A percentile compares a stretch with the other conserved stretches of the same genome.
phyloP scores from a whole-genome alignment of 2,797 vertebrate species.

The Hybognathus amarus region DNA sequence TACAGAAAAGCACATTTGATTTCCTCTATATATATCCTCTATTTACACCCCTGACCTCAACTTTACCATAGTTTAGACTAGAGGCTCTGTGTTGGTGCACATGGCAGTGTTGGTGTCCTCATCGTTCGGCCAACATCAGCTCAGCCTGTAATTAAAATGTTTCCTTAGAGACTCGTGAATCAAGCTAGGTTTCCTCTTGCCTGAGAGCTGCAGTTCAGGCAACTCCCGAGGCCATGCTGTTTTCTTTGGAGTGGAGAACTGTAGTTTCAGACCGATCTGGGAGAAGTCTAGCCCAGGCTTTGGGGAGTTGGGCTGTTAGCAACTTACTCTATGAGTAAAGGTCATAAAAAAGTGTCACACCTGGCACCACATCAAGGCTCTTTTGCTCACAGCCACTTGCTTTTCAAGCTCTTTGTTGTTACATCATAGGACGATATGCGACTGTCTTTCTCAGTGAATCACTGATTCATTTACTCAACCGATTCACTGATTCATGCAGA shows the following conservation, averaged over 20 bases:
- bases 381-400: neutral
- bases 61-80: conserved; percentile 8
- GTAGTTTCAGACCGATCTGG: conserved; percentile 42
- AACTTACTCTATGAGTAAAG: conserved; percentile 10
- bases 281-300: conserved; percentile 22
- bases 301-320: conserved; percentile 8
- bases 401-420: neutral
- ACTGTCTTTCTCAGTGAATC: neutral
- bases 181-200: conserved; percentile 34
- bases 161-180: conserved; percentile 54
- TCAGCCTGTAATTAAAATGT: conserved; percentile 60
- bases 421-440: neutral
- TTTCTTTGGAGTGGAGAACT: conserved; percentile 54
- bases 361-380: conserved; percentile 5
- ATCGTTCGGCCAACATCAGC: conserved; percentile 32
- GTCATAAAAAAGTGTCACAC: conserved; percentile 29
- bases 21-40: neutral
- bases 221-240: conserved; percentile 35
- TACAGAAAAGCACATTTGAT: conserved; percentile 16
- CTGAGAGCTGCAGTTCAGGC: conserved; percentile 42
- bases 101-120: conserved; percentile 30
- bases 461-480: neutral
- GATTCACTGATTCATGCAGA: neutral
- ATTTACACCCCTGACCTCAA: neutral
- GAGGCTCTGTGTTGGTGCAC: neutral